These are phyloP conservation scores for Shargacucullia verbasci DNA, from an alignment of 2,888 invertebrate genomes.

Conservation along the genomic window DNA sequence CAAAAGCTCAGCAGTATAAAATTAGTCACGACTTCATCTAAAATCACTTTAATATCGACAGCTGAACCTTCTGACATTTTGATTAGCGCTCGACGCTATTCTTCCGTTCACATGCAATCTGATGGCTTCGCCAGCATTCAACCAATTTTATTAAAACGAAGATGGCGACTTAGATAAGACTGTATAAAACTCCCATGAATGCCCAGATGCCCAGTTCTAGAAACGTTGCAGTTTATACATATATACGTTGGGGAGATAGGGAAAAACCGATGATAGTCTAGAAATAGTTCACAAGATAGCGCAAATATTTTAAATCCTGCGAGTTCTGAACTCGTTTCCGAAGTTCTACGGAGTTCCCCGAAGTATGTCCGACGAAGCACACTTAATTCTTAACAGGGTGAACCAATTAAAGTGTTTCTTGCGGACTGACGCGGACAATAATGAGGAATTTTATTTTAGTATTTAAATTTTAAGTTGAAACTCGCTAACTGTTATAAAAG, in stretches of 20 bases:
- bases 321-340: conserved; percentile 58
- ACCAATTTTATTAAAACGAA: conserved; percentile 41
- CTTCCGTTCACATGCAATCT: conserved; percentile 18
- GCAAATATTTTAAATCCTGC: conserved; percentile 58
- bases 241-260: conserved; percentile 24
- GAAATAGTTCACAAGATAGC: conserved; percentile 52
- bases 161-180: conserved; percentile 45
- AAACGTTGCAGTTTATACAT: conserved; percentile 32
- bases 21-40: conserved; percentile 19
- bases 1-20: conserved; percentile 1
- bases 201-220: conserved; percentile 19
- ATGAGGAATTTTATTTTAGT: conserved; percentile 26
- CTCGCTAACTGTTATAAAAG: no score
- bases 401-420: conserved; percentile 63
- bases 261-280: conserved; percentile 40
- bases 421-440: conserved; percentile 33
- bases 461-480: no score
- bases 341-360: conserved; percentile 50
- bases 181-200: conserved; percentile 34
- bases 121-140: conserved; percentile 23
- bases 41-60: conserved; percentile 36
- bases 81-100: conserved; percentile 35
- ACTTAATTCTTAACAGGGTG: conserved; percentile 57
- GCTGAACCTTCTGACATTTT: conserved; percentile 35
- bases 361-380: conserved; percentile 53